Percentiles rank a stretch among this genome's conserved stretches.
Conservation (phyloP, 2,797 vertebrate species). For the Pangasius macronema region DNA sequence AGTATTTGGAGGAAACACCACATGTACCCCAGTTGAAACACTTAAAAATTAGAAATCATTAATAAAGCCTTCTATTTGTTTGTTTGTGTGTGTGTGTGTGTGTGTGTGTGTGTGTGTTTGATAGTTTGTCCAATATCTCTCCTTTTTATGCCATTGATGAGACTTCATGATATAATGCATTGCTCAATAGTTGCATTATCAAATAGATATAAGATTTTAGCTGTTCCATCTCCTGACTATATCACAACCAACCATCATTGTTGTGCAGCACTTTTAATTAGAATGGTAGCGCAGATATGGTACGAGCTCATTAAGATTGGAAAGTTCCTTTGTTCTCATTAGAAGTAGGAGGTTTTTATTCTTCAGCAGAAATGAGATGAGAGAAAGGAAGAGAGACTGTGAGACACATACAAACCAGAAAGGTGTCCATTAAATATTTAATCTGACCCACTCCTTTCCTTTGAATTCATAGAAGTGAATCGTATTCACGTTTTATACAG, state of each 20-base stretch:
- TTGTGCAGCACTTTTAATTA: neutral
- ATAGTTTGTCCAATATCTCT: neutral
- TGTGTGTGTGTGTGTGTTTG: neutral
- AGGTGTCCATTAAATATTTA: constrained; percentile 51
- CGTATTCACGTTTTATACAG: constrained; percentile 40
- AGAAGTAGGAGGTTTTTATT: neutral
- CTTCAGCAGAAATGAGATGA: neutral
- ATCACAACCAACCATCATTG: neutral
- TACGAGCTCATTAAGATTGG: neutral
- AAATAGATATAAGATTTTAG: neutral
- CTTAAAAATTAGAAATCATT: neutral
- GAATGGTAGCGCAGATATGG: neutral
- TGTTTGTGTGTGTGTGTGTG: constrained; percentile 5
- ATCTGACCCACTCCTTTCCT: constrained; percentile 32
- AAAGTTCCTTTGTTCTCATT: constrained; percentile 10
- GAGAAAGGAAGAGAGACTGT: constrained; percentile 6
- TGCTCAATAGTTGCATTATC: neutral
- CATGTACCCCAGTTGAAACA: neutral
- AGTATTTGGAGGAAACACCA: neutral
- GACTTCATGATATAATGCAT: neutral
- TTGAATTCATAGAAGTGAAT: constrained; percentile 44
- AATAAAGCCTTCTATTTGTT: neutral
- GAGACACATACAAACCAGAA: constrained; percentile 33
- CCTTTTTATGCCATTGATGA: neutral
- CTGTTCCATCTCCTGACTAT: neutral